Evolutionary conservation across 2,888 invertebrate genomes (phyloP), one percentile per base, ranked within the genome.

Genomic region (Parnassius orleans): DNA sequence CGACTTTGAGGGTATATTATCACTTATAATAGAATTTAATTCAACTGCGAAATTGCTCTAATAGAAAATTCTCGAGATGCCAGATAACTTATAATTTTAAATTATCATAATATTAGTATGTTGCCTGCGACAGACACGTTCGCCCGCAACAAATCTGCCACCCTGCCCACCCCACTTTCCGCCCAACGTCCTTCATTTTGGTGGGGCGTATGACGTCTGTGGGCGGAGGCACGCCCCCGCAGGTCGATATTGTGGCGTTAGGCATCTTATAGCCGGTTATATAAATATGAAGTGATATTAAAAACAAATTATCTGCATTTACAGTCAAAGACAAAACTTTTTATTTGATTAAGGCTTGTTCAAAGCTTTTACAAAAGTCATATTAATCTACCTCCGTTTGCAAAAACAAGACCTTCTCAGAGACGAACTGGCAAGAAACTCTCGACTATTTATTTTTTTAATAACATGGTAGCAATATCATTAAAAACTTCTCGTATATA

Each of bases 141-240:
- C 52, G 55, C 50, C 52, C 55, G 50, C 47, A 60, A 63, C 53
- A 53, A 54, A 52, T 56, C 51, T 53, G 50, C 43, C 19, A 53
- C 60, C 48, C 54, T 60, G 47, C 41, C 42, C 61, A 57, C 53
- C 54, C 58, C 43, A 5, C 56, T 46, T 33, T 57, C 42, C 41
- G 48, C 47, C 24, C 54, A 63, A 62, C 51, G 58, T 54, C 58
- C 57, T 63, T 63, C 59, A 59, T 57, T 51, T 58, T 59, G 57
- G 53, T 65, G 68, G 73, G 78, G 81, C 79, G 80, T 72, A 66
- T 81, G 82, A 81, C 82, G 81, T 81, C 80, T 81, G 65, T 66
- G 72, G 71, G 71, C 70, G 72, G 64, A 42, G 64, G 61, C 77
- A 80, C 81, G 83, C 83, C 83, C 53, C 73, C 51, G 57, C n/a